phyloP scores from a whole-genome alignment of 2,888 invertebrate genomes.

The Mesorhabditis spiculigera region DNA sequence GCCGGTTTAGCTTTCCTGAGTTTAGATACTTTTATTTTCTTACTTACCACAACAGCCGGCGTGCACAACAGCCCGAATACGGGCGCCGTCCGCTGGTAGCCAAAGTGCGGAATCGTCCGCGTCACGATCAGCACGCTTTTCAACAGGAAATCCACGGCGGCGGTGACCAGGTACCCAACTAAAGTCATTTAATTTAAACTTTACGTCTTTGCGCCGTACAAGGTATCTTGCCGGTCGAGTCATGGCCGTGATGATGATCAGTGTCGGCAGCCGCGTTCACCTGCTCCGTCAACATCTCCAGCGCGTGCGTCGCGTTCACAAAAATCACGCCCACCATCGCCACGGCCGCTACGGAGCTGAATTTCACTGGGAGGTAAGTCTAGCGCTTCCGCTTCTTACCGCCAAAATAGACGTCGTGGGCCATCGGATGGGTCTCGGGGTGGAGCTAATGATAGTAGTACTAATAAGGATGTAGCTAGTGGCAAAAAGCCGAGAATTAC shows the following conservation, averaged over 20 bases:
- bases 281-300: neutral
- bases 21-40: neutral
- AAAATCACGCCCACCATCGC: neutral
- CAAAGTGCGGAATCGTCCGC: neutral
- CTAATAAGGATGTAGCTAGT: neutral
- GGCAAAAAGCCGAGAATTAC: slow-evolving; percentile 4
- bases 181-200: neutral
- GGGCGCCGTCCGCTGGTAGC: neutral
- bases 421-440: neutral
- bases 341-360: neutral
- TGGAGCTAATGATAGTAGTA: neutral
- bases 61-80: neutral
- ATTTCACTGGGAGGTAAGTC: neutral
- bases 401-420: neutral
- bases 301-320: neutral
- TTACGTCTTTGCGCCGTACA: neutral
- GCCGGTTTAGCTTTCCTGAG: no score
- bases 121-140: neutral
- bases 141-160: neutral
- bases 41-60: slow-evolving; percentile 3
- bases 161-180: neutral
- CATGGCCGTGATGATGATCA: slow-evolving; percentile 1
- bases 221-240: neutral
- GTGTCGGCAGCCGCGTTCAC: neutral
- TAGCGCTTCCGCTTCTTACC: neutral